phyloP scores from a whole-genome alignment of 53 echinoderm and acorn worm species.

The Glandiceps talaboti region DNA sequence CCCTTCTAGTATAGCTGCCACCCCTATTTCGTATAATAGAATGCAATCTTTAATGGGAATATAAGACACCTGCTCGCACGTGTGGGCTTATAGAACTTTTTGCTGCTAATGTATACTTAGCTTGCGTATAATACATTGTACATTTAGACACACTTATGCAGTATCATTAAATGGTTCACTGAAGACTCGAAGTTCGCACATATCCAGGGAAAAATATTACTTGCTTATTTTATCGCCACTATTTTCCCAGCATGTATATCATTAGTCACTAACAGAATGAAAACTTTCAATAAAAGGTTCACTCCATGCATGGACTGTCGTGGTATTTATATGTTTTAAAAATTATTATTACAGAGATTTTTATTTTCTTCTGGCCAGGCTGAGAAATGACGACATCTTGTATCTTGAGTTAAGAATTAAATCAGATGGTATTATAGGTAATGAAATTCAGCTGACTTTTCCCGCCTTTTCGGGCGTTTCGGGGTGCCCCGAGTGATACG shows the following conservation, averaged over 20 bases:
- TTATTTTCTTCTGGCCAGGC: no score
- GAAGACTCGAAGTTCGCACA: neutral
- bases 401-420: no score
- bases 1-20: neutral
- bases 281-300: no score
- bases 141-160: neutral
- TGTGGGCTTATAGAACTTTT: neutral
- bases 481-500: neutral
- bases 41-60: neutral
- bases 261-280: no score
- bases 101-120: neutral
- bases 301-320: neutral
- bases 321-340: neutral
- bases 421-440: neutral
- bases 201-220: neutral
- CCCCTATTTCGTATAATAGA: neutral
- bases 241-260: no score
- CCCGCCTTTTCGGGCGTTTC: neutral
- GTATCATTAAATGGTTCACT: neutral
- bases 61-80: neutral
- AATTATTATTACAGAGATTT: no score
- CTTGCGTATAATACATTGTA: neutral
- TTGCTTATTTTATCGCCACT: no score
- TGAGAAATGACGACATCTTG: no score
- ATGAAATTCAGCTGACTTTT: neutral